phyloP scores from a whole-genome alignment of 1,140 invertebrate genomes.

The Bicyclus anynana region DNA sequence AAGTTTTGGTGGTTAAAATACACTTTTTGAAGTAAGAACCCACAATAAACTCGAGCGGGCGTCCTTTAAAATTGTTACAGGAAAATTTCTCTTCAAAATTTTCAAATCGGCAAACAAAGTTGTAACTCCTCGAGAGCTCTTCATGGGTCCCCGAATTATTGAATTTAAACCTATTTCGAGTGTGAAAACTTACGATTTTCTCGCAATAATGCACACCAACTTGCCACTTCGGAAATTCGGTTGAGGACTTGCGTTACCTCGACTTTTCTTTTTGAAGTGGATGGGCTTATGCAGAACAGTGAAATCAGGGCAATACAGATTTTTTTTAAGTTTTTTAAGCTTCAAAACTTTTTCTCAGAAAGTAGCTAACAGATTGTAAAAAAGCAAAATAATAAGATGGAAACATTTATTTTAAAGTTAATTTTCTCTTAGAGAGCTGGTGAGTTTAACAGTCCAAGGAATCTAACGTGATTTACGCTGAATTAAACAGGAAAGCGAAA shows the following conservation, averaged over 20 bases:
- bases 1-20: too few species aligned
- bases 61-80: constrained; percentile 14
- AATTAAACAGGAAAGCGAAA: too few species aligned
- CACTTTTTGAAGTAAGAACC: too few species aligned
- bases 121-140: constrained; percentile 24
- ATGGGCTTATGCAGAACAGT: constrained; percentile 2
- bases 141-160: constrained; percentile 27
- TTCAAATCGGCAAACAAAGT: constrained; percentile 12
- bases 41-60: too few species aligned
- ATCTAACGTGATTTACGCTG: too few species aligned
- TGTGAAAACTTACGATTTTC: constrained; percentile 32
- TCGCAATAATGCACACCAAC: constrained; percentile 28
- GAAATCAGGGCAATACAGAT: background rate
- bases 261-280: constrained; percentile 9
- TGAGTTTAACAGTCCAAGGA: too few species aligned
- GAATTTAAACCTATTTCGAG: constrained; percentile 31
- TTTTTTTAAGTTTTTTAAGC: too few species aligned
- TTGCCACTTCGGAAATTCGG: constrained; percentile 21
- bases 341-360: too few species aligned
- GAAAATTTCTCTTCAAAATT: constrained; percentile 9
- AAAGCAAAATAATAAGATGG: too few species aligned
- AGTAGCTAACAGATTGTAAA: too few species aligned
- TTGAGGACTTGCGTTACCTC: constrained; percentile 6
- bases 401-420: too few species aligned
- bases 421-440: too few species aligned